Conservation (phyloP, 2,113 vertebrate genomes). For the Toxostoma redivivum region DNA sequence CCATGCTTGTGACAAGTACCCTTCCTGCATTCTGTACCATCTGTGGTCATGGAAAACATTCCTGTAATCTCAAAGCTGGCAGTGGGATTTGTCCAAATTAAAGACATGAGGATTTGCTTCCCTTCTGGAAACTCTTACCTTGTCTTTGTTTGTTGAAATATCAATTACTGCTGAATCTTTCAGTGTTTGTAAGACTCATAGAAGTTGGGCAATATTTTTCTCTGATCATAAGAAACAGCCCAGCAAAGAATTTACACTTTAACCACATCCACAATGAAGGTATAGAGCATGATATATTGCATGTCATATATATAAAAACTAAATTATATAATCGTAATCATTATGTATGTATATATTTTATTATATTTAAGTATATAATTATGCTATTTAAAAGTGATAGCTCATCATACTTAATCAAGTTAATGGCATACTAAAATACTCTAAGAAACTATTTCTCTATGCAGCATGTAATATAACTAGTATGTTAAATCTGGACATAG, state of each 20-base stretch:
- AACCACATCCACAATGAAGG: not conserved
- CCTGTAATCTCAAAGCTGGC: not conserved
- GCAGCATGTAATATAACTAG: not conserved
- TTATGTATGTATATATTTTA: not conserved
- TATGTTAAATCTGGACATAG: not conserved
- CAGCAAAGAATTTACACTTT: not conserved
- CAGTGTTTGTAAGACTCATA: not conserved
- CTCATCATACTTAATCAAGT: not conserved
- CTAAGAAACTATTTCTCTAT: not conserved
- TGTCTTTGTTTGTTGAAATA: not conserved
- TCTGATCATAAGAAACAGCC: not conserved
- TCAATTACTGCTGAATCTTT: not conserved
- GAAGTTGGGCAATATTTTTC: not conserved
- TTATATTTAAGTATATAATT: not conserved
- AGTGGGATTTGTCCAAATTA: not conserved
- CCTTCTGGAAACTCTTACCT: not conserved
- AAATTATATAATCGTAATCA: not conserved
- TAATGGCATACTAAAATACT: constrained; percentile 4
- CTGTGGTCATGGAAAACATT: not conserved
- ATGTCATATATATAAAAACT: not conserved
- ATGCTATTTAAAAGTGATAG: not conserved
- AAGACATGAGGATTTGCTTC: not conserved
- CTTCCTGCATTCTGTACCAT: not conserved
- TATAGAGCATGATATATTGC: not conserved
- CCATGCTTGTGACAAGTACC: not conserved